phyloP scores from a whole-genome alignment of 1,140 invertebrate species.

The Diploscapter pachys region DNA sequence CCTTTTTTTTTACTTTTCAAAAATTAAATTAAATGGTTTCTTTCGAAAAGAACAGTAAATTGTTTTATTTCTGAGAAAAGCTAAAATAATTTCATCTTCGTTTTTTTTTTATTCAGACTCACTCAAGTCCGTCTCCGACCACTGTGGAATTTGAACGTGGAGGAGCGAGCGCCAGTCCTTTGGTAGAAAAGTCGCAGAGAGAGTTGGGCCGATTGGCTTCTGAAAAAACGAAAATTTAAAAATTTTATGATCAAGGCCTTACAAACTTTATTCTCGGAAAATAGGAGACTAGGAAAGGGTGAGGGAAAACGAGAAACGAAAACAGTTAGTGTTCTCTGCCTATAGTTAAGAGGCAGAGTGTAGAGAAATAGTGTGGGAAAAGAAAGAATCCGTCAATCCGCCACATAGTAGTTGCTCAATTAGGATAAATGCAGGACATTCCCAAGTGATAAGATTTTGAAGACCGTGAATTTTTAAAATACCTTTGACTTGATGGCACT shows the following conservation, averaged over 20 bases:
- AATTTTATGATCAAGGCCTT: no score
- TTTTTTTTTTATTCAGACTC: not conserved
- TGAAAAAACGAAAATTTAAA: not conserved
- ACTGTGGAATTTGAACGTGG: constrained; percentile 23
- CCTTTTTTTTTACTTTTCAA: not conserved
- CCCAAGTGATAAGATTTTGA: no score
- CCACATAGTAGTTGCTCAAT: no score
- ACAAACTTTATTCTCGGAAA: no score
- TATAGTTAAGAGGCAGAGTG: no score
- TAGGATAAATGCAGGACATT: no score
- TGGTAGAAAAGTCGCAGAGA: constrained; percentile 24
- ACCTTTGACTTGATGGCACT: not conserved
- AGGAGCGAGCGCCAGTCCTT: constrained; percentile 24
- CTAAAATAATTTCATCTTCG: constrained; percentile 1
- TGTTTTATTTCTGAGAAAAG: not conserved
- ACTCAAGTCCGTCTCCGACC: not conserved
- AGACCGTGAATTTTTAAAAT: no score
- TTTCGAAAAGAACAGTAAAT: not conserved
- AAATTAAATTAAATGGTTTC: not conserved
- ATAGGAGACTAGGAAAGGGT: not conserved
- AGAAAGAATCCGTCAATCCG: no score
- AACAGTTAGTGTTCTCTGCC: no score
- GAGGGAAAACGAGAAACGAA: not conserved
- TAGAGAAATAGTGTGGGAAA: no score
- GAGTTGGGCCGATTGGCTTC: constrained; percentile 1